A percentile compares a stretch with the other conserved stretches of the same genome.
Evolutionary conservation across 2,797 vertebrate species (phyloP).

Genomic region (Caiman crocodilus): DNA sequence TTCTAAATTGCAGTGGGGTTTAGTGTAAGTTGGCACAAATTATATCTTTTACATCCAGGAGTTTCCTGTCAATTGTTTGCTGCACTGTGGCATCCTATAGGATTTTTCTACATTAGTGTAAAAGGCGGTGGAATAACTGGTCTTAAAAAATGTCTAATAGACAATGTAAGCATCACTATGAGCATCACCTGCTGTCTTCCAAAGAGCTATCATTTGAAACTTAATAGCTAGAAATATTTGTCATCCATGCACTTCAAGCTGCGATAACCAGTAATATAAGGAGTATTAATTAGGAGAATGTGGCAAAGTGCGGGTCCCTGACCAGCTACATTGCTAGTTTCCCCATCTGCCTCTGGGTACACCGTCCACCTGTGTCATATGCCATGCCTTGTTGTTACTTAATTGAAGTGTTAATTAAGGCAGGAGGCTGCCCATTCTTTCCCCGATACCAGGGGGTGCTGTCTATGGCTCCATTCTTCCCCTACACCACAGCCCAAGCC

Average conservation of each 20-base stretch:
- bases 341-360: no score
- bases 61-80: not conserved
- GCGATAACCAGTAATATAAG: not conserved
- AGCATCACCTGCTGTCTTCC: not conserved
- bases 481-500: no score
- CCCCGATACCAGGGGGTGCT: no score
- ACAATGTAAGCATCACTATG: not conserved
- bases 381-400: no score
- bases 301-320: no score
- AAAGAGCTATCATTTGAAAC: not conserved
- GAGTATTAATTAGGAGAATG: not conserved
- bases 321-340: no score
- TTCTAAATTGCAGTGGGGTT: not conserved
- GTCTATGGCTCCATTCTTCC: no score
- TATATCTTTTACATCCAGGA: not conserved
- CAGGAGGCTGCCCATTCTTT: no score
- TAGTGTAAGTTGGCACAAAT: not conserved
- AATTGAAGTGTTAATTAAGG: no score
- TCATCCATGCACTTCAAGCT: not conserved
- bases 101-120: not conserved
- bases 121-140: not conserved
- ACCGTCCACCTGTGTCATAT: no score
- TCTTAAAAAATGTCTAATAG: not conserved
- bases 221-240: rapidly evolving
- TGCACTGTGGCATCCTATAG: not conserved